These are phyloP conservation scores for Folsomia candida DNA, from an alignment of 2,888 invertebrate genomes.

Conservation along the genomic window DNA sequence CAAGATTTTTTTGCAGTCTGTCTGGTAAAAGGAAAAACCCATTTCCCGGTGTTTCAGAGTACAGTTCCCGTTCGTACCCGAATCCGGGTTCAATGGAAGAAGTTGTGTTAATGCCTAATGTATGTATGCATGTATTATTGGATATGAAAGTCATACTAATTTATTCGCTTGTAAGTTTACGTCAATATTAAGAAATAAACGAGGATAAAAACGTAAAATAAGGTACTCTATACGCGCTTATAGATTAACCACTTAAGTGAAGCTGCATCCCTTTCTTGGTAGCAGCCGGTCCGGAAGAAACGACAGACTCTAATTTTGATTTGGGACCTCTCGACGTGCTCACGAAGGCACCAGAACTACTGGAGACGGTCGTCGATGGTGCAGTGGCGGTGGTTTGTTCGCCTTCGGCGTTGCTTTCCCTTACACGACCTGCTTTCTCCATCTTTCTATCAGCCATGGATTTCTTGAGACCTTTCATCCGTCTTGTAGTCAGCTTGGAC, in stretches of 20 bases:
- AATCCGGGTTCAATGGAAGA: too few species aligned
- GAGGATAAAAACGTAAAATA: too few species aligned
- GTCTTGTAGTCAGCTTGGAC: slow-evolving; percentile 78
- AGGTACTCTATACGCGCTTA: too few species aligned
- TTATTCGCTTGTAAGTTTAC: too few species aligned
- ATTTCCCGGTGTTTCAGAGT: too few species aligned
- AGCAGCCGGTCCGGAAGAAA: slow-evolving; percentile 19
- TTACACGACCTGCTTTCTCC: slow-evolving; percentile 41
- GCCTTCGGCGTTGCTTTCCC: slow-evolving; percentile 11
- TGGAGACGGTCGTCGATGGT: background rate
- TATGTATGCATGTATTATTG: too few species aligned
- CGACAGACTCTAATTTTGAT: slow-evolving; percentile 21
- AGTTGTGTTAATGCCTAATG: too few species aligned
- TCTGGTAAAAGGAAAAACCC: too few species aligned
- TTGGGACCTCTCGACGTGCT: slow-evolving; percentile 35
- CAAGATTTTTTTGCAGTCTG: too few species aligned
- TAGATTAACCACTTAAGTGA: slow-evolving; percentile 26
- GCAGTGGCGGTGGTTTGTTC: background rate
- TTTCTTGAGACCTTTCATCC: slow-evolving; percentile 84
- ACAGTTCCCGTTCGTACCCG: too few species aligned
- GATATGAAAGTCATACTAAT: too few species aligned
- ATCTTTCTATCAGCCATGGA: slow-evolving; percentile 51
- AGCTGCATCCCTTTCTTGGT: slow-evolving; percentile 21
- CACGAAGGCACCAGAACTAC: slow-evolving; percentile 17
- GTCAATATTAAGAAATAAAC: too few species aligned